Evolutionary conservation across 1,140 invertebrate species (phyloP).

Genomic region (Sminthurinus signatus): DNA sequence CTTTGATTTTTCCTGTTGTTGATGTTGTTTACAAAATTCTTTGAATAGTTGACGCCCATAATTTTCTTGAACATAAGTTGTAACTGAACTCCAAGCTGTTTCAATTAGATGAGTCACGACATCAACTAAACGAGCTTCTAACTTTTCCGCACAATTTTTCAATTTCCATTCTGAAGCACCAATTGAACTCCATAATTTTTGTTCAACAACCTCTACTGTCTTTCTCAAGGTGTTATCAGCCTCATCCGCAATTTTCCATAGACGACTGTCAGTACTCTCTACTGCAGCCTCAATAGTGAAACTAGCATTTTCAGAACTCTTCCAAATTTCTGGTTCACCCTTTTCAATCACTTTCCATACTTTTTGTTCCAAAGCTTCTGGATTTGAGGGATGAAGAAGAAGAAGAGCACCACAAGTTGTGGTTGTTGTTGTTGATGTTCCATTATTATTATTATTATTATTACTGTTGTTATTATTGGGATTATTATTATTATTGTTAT

Average conservation of each 20-base stretch:
- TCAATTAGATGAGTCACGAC: neutral
- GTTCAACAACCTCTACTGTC: neutral
- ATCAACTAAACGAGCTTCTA: neutral
- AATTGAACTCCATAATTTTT: neutral
- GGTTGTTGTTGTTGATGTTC: too few relatives aligned
- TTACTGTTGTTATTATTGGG: too few relatives aligned
- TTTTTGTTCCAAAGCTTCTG: neutral
- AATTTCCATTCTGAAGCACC: slow-evolving; percentile 4
- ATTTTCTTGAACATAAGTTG: neutral
- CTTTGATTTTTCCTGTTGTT: too few relatives aligned
- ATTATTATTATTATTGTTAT: neutral
- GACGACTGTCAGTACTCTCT: neutral
- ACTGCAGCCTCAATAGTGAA: slow-evolving; percentile 3
- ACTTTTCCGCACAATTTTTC: slow-evolving; percentile 3
- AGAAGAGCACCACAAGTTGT: too few relatives aligned
- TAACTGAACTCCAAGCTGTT: neutral
- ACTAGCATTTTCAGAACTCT: neutral
- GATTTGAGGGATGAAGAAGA: too few relatives aligned
- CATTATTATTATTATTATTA: too few relatives aligned
- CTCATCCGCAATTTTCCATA: slow-evolving; percentile 9
- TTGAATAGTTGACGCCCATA: neutral
- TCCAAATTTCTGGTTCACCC: neutral
- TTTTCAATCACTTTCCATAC: neutral
- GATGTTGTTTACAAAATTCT: neutral
- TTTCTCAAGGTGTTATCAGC: neutral